These are phyloP conservation scores for Myzus persicae DNA, from an alignment of 1,140 invertebrate genomes.

Conservation along the genomic window DNA sequence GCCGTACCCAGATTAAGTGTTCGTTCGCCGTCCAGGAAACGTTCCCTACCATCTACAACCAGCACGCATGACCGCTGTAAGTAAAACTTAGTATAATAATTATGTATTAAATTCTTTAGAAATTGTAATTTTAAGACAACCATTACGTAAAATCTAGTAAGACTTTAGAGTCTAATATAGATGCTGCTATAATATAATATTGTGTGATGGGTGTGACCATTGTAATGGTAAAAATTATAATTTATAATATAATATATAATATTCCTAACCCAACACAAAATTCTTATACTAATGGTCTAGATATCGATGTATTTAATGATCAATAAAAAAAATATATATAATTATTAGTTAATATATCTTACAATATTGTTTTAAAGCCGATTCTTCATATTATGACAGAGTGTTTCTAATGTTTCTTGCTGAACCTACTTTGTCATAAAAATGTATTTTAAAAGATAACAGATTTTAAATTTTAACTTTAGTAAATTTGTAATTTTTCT, in stretches of 20 bases:
- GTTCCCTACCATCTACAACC: background rate
- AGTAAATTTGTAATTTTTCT: background rate
- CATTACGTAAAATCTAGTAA: background rate
- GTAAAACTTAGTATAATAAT: background rate
- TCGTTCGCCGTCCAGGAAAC: slow-evolving; percentile 36
- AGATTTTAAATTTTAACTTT: background rate
- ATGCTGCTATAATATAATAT: background rate
- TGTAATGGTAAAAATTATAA: background rate
- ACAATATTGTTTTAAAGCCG: background rate
- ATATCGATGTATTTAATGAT: too few relatives aligned
- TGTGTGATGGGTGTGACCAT: background rate
- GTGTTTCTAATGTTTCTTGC: background rate
- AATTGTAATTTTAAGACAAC: background rate
- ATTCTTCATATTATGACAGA: background rate
- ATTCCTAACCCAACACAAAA: too few relatives aligned
- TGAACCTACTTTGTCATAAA: background rate
- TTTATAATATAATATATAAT: background rate
- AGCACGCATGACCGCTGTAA: slow-evolving; percentile 27
- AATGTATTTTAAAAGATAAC: background rate
- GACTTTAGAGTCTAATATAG: background rate
- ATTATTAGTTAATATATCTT: background rate
- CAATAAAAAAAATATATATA: too few relatives aligned
- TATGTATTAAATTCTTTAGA: background rate
- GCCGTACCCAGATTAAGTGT: slow-evolving; percentile 9
- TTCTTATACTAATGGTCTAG: too few relatives aligned